Percentiles rank a stretch among this genome's conserved stretches.
These are phyloP conservation scores for Drosophila lacertosa DNA, from an alignment of 1,140 invertebrate genomes.

Conservation along the genomic window DNA sequence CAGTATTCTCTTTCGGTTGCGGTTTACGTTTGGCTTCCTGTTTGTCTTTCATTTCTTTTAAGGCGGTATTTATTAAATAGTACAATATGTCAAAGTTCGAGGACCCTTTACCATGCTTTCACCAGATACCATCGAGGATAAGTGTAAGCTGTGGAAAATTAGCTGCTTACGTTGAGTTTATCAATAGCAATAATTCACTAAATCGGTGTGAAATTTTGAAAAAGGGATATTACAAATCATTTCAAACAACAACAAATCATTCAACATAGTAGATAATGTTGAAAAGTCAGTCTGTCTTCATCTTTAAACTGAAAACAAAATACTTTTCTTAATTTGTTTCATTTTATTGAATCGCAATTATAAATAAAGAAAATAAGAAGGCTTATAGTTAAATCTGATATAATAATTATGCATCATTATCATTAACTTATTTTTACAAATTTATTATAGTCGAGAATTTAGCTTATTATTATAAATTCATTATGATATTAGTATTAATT, in stretches of 20 bases:
- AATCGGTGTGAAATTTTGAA: neutral
- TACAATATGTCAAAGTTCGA: conserved; percentile 40
- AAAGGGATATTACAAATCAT: neutral
- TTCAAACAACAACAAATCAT: too few relatives aligned
- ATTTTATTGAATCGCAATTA: too few relatives aligned
- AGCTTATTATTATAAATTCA: too few relatives aligned
- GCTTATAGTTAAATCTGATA: too few relatives aligned
- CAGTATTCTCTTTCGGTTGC: conserved; percentile 59
- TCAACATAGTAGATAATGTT: too few relatives aligned
- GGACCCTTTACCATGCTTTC: neutral
- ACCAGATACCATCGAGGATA: neutral
- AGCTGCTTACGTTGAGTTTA: neutral
- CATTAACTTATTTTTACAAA: too few relatives aligned
- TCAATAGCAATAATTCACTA: neutral
- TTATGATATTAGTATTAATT: neutral
- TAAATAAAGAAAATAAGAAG: too few relatives aligned
- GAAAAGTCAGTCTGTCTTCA: too few relatives aligned
- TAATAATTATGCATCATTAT: too few relatives aligned
- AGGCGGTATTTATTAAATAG: conserved; percentile 32
- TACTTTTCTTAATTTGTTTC: too few relatives aligned
- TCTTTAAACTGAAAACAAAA: too few relatives aligned
- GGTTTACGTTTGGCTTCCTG: conserved; percentile 76
- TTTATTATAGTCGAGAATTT: too few relatives aligned
- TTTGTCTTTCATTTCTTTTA: conserved; percentile 61
- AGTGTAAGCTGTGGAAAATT: conserved; percentile 11